Base-by-base conservation (phyloP, 2,797 vertebrate species). In the Lagodon rhomboides region DNA sequence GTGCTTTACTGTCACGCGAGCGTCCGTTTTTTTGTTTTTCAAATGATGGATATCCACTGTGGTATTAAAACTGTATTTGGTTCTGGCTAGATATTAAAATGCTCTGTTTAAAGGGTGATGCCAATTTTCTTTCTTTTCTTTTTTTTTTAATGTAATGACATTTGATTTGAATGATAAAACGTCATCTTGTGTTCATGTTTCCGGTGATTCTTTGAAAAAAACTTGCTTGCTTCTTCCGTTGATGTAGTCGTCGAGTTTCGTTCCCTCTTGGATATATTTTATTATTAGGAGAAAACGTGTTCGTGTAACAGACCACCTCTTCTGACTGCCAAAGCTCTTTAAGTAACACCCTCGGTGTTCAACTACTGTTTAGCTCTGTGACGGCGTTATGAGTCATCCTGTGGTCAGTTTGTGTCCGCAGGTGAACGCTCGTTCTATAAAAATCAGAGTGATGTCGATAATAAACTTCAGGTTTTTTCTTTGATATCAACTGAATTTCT, bases 41-140 rank as follows among this genome's bases (percentile, higher is more conserved):
- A 54, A 80, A 80, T 53, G 61, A 74, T 73, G 65, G 71, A 60
- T 73, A 68, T 80, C 75, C 61, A 23, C 64, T 60, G 64, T 80
- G 72, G 64, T 83, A 77, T 34, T 69, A 22, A 84, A 87, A 87
- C 75, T 85, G 73, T 87, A 79, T 83, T 84, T 84, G 69, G 81
- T 78, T 65, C 44, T 73, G 80, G 82, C 74, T 85, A 4, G 4
- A 69, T 82, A 72, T 84, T 63, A 71, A 82, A 83, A 86, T 70
- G 83, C 90, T 91, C 90, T 91, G 89, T 93, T 92, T 91, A 87
- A 91, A 93, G 91, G 86, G 89, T 87, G 75, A 88, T 77, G 85
- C 87, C 90, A 90, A 87, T 73, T 79, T 73, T 50, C n/a, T 44
- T 17, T 38, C 63, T 27, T 65, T 27, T 79, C 65, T 72, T 58